Base-by-base conservation (phyloP, 2,113 vertebrate genomes). In the Nothobranchius furzeri region DNA sequence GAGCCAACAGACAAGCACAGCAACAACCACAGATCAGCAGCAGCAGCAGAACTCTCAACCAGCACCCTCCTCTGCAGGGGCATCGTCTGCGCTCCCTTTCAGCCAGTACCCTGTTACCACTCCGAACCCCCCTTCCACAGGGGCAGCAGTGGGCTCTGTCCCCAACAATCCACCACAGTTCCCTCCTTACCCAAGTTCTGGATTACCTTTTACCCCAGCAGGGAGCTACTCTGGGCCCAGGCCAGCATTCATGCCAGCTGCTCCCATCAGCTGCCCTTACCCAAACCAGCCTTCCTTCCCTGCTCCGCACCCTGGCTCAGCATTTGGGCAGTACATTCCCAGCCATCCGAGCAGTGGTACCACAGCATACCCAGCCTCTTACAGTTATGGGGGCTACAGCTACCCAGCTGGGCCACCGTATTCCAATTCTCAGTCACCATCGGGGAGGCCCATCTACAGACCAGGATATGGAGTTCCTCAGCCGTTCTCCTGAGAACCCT, bases 381-480 rank as follows among this genome's bases (percentile, higher is more conserved):
- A 92, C 79, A 80, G 79, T 55, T 92, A 92, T 4, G 87, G 87
- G 0, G 91, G 90, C 50, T 93, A 91, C 73, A 86, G 76, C 76
- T 92, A 92, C 73, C 92, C 92, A 0, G 62, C 82, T 2, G 87
- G 84, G 55, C 87, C 91, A 0, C 2, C 75, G 58, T 85, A 85
- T 55, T 78, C 88, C 73, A 81, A 64, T 50, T 82, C 89, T 73
- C 91, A 92, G 82, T 89, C 92, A 20, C 85, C 91, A 57, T 70
- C 88, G 25, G 89, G 86, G 60, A 88, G 89, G 79, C 90, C 91
- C 12, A 64, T 91, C 54, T 90, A 85, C 83, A 88, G 91, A 90
- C 87, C 92, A 30, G 92, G 92, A 51, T 92, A 92, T 58, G 90
- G 93, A 52, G 89, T 93, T 12, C 88, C 93, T 25, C 92, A 93